Percentiles rank a stretch among this genome's conserved stretches.
These are phyloP conservation scores for Camelus dromedarius DNA, from an alignment of 2,113 vertebrate genomes.

Conservation along the genomic window DNA sequence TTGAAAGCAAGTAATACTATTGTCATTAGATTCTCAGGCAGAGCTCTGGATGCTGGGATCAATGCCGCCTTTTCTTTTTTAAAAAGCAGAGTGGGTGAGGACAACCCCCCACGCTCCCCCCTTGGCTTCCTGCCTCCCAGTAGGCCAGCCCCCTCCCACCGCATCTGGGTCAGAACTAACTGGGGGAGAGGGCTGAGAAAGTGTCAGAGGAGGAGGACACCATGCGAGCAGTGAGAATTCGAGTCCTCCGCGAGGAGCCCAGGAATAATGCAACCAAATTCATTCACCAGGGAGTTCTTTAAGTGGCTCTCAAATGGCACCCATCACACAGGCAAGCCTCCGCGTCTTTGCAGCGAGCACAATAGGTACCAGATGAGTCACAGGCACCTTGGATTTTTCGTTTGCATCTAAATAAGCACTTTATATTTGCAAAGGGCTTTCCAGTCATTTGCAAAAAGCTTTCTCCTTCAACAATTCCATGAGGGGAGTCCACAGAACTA, in stretches of 20 bases:
- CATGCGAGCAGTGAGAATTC: slow-evolving; percentile 61
- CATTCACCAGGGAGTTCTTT: slow-evolving; percentile 83
- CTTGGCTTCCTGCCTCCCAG: slow-evolving; percentile 33
- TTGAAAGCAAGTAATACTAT: slow-evolving; percentile 80
- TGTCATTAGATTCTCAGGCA: slow-evolving; percentile 79
- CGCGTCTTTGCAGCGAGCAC: slow-evolving; percentile 75
- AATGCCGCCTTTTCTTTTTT: slow-evolving; percentile 72
- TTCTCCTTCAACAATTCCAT: slow-evolving; percentile 82
- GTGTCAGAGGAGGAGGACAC: slow-evolving; percentile 69
- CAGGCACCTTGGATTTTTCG: slow-evolving; percentile 83
- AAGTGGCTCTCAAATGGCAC: slow-evolving; percentile 82
- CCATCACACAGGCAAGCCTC: slow-evolving; percentile 82
- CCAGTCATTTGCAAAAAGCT: slow-evolving; percentile 81
- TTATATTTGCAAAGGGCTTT: slow-evolving; percentile 83
- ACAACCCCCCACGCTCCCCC: neutral
- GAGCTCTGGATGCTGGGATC: slow-evolving; percentile 71
- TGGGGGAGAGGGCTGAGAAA: slow-evolving; percentile 66
- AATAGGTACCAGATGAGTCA: slow-evolving; percentile 85
- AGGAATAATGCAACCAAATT: slow-evolving; percentile 82
- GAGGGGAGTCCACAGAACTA: slow-evolving; percentile 80
- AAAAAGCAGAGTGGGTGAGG: slow-evolving; percentile 63
- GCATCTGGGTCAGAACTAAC: slow-evolving; percentile 57
- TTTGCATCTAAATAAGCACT: slow-evolving; percentile 86
- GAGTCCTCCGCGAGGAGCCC: slow-evolving; percentile 66
- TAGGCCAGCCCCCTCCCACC: slow-evolving; percentile 54